phyloP scores from a whole-genome alignment of 2,797 vertebrate species.

The Sebastes taczanowskii region DNA sequence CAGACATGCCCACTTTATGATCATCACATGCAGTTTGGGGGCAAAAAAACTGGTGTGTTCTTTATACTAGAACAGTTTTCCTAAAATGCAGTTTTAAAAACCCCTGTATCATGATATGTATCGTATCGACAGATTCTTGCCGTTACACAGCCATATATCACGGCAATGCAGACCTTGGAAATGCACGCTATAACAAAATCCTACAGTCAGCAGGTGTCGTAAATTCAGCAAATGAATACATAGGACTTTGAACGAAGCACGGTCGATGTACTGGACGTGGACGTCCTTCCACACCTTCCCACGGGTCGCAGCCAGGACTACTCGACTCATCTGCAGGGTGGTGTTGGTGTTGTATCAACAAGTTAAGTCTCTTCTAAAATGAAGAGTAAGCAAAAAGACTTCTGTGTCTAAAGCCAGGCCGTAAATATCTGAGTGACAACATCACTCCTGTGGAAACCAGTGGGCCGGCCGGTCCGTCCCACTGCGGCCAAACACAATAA shows the following conservation, averaged over 20 bases:
- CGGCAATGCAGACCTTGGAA: background rate
- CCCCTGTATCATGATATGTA: too few species aligned
- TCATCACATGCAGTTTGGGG: too few species aligned
- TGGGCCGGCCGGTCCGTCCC: background rate
- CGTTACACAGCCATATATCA: too few species aligned
- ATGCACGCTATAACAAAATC: background rate
- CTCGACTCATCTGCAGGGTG: background rate
- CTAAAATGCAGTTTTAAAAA: too few species aligned
- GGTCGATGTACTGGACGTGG: background rate
- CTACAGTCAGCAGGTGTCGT: background rate
- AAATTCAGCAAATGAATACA: background rate
- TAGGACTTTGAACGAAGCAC: background rate
- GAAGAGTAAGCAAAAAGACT: constrained; percentile 14
- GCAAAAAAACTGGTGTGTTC: too few species aligned
- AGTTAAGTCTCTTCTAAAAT: background rate
- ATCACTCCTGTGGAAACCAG: constrained; percentile 2
- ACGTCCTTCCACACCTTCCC: too few species aligned
- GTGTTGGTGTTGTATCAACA: background rate
- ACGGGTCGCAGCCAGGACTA: background rate
- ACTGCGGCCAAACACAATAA: constrained; percentile 50
- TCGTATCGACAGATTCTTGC: too few species aligned
- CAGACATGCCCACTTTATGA: too few species aligned
- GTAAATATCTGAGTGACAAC: constrained; percentile 2
- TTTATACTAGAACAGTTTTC: too few species aligned
- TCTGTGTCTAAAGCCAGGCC: background rate